Percentiles rank a stretch among this genome's conserved stretches.
phyloP scores from a whole-genome alignment of 2,113 vertebrate genomes.

The Oryzias woworae region DNA sequence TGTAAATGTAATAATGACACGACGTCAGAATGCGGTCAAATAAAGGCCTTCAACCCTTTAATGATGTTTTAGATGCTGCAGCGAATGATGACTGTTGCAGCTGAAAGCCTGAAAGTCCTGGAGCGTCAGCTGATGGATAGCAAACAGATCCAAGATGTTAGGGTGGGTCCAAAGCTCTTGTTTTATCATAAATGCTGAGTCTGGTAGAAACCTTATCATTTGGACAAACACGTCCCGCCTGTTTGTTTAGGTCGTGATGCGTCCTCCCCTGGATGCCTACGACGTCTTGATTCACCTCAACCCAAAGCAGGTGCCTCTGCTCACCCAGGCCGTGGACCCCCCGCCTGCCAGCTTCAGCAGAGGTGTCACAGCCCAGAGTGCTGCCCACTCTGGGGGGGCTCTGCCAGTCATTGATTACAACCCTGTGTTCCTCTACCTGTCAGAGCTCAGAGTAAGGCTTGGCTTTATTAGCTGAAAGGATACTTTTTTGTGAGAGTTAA shows the following conservation, averaged over 20 bases:
- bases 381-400: constrained; percentile 47
- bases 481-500: too few species aligned
- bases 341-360: constrained; percentile 75
- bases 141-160: constrained; percentile 78
- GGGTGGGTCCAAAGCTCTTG: constrained; percentile 74
- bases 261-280: constrained; percentile 89
- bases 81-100: constrained; percentile 82
- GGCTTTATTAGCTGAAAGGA: not conserved
- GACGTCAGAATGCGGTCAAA: not conserved
- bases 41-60: not conserved
- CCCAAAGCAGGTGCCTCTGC: constrained; percentile 85
- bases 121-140: constrained; percentile 87
- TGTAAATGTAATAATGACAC: not conserved
- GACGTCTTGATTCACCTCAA: constrained; percentile 90
- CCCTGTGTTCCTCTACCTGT: constrained; percentile 86
- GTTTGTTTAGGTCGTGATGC: constrained; percentile 82
- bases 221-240: not conserved
- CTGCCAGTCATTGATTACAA: constrained; percentile 90
- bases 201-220: not conserved
- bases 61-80: constrained; percentile 84
- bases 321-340: constrained; percentile 82
- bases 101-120: constrained; percentile 82
- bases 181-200: not conserved
- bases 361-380: constrained; percentile 62
- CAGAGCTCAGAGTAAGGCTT: constrained; percentile 85